Evolutionary conservation across 2,113 vertebrate species (phyloP), one percentile per base, ranked within the genome.

Genomic region (Butastur rufipennis): DNA sequence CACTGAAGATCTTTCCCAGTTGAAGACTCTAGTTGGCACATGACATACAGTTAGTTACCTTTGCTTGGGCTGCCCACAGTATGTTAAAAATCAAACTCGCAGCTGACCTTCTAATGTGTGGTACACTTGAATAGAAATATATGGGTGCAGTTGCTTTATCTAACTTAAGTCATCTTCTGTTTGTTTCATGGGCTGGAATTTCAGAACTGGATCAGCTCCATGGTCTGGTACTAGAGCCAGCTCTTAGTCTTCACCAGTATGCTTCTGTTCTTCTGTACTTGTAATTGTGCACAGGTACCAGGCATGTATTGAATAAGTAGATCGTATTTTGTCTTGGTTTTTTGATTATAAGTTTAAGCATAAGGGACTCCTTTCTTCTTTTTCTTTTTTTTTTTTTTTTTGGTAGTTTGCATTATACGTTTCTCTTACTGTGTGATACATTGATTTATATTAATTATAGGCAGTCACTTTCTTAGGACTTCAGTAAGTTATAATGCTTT

Each of bases 391-490:
- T 34, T 29, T 21, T 62, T 25, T 27, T 73, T 47, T n/a, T 67
- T 32, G 9, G 0, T 32, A 73, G 18, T 75, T 9, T 0, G 2
- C 10, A 13, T 55, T 59, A 29, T 45, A 17, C 10, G 0, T 88
- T 23, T 66, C 20, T 95, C 88, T 55, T 83, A 40, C 23, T 55
- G 9, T 55, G 29, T 75, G 22, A 26, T 66, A 8, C 9, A 8
- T 19, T 59, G 21, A 23, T 65, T 29, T 73, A 10, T 61, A 19
- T 78, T 81, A 52, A 34, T 77, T 86, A 32, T 5, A 43, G n/a
- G 31, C 20, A 47, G 59, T 62, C 16, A 29, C 22, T 66, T 79
- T 77, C 21, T 71, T 81, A 47, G 78, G 43, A 36, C 15, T 63
- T 62, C 34, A 74, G 48, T 43, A 68, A 73, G 36, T 32, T 40